Evolutionary conservation across 2,888 invertebrate genomes (phyloP).

Genomic region (Tuberolachnus salignus): DNA sequence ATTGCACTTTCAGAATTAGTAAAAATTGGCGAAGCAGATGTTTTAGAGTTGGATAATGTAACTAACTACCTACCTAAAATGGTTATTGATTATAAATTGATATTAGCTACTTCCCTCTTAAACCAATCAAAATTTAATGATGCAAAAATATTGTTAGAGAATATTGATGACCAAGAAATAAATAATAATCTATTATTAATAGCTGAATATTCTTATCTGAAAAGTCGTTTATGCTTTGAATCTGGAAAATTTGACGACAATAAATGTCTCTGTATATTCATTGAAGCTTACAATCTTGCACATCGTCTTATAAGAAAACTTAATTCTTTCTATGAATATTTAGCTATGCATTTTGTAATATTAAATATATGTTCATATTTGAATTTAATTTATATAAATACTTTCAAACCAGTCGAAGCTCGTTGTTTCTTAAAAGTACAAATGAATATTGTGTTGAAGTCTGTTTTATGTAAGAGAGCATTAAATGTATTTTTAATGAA

Average conservation of each 20-base stretch:
- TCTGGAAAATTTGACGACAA: constrained; percentile 30
- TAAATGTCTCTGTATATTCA: constrained; percentile 24
- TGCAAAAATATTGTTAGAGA: constrained; percentile 26
- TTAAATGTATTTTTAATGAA: constrained; percentile 52
- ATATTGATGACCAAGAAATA: constrained; percentile 10
- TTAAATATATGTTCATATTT: constrained; percentile 49
- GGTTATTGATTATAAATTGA: constrained; percentile 37
- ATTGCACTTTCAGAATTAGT: constrained; percentile 42
- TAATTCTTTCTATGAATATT: constrained; percentile 47
- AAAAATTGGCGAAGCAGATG: constrained; percentile 17
- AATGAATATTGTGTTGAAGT: constrained; percentile 51
- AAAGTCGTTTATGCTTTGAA: constrained; percentile 49
- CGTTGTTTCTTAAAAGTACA: constrained; percentile 50
- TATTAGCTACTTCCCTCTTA: constrained; percentile 27
- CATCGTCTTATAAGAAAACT: constrained; percentile 46
- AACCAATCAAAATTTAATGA: constrained; percentile 44
- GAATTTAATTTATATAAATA: constrained; percentile 52
- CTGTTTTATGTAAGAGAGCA: constrained; percentile 47
- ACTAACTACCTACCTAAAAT: constrained; percentile 33
- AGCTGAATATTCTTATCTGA: constrained; percentile 39
- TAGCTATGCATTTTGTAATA: constrained; percentile 45
- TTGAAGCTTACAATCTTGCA: constrained; percentile 44
- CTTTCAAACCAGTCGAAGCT: constrained; percentile 47
- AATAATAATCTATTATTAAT: constrained; percentile 38
- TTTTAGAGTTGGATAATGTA: constrained; percentile 15